Conservation (phyloP, 2,113 vertebrate genomes). For the Miniopterus natalensis region DNA sequence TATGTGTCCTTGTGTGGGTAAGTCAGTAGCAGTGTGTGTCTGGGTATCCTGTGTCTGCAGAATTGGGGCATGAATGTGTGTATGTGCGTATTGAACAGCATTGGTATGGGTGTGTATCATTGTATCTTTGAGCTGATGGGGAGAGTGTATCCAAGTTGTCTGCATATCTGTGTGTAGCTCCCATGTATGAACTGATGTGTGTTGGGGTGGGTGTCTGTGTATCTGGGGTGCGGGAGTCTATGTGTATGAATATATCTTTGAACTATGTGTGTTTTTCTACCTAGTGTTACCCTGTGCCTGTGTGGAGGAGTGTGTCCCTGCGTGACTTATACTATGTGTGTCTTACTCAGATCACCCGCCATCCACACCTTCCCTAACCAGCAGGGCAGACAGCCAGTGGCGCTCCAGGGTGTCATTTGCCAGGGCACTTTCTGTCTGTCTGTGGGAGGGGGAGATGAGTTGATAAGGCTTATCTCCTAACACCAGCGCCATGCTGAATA, state of each 20-base stretch:
- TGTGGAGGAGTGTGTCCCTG: background rate
- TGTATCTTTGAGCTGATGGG: background rate
- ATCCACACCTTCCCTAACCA: constrained; percentile 42
- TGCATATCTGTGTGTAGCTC: background rate
- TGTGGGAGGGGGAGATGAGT: constrained; percentile 88
- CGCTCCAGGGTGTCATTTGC: constrained; percentile 82
- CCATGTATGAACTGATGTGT: background rate
- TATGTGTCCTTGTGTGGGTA: too few species aligned
- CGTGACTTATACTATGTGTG: background rate
- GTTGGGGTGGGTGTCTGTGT: background rate
- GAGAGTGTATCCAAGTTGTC: background rate
- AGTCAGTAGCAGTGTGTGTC: background rate
- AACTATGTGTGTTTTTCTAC: background rate
- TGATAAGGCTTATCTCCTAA: constrained; percentile 91
- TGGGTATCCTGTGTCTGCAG: background rate
- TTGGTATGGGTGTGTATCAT: background rate
- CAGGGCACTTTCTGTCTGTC: constrained; percentile 88
- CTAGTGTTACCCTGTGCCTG: background rate
- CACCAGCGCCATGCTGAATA: constrained; percentile 88
- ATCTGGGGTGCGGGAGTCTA: background rate
- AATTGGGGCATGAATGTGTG: background rate
- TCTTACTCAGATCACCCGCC: background rate
- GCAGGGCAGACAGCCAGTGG: background rate
- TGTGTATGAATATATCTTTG: background rate
- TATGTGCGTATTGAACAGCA: background rate